Evolutionary conservation across 2,113 vertebrate species (phyloP).

Genomic region (Rhinopomastus cyanomelas): DNA sequence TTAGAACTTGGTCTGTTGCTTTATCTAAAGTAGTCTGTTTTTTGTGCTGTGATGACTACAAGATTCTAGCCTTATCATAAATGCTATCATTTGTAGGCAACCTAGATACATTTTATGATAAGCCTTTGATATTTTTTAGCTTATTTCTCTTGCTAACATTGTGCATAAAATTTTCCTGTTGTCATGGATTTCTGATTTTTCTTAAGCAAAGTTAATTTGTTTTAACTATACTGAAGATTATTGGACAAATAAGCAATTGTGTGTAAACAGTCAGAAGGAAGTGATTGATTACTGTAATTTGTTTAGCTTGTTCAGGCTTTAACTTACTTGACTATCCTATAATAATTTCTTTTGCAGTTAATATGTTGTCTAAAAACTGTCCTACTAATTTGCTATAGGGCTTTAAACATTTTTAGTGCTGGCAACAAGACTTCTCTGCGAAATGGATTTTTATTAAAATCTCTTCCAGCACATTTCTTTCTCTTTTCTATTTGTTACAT

Average conservation of each 20-base stretch:
- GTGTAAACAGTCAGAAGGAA: neutral
- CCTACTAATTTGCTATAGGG: neutral
- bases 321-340: neutral
- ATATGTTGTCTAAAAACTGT: neutral
- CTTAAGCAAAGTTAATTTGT: neutral
- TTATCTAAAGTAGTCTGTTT: neutral
- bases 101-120: neutral
- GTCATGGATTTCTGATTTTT: neutral
- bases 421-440: neutral
- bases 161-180: neutral
- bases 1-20: neutral
- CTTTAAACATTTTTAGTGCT: neutral
- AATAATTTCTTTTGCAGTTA: neutral
- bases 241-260: neutral
- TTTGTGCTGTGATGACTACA: neutral
- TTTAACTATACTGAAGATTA: neutral
- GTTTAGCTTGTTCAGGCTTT: neutral
- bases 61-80: neutral
- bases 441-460: neutral
- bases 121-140: neutral
- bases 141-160: neutral
- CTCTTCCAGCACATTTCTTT: neutral
- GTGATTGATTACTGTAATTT: neutral
- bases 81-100: neutral
- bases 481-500: neutral